These are phyloP conservation scores for Helicoverpa armigera DNA, from an alignment of 1,140 invertebrate genomes.

Conservation along the genomic window DNA sequence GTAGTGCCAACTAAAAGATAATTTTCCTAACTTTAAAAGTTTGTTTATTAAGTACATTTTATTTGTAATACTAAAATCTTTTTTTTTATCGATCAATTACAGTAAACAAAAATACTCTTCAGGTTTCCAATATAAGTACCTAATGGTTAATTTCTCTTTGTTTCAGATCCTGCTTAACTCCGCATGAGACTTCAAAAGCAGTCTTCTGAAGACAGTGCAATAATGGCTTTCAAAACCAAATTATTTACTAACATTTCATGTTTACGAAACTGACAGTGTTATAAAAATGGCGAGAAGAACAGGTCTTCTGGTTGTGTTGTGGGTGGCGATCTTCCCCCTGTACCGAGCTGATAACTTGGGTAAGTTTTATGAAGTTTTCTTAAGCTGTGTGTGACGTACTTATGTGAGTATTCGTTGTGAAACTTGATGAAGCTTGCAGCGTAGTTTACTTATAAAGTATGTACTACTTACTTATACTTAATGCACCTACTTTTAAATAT, in stretches of 20 bases:
- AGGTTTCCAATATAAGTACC: neutral
- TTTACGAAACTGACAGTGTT: slow-evolving; percentile 58
- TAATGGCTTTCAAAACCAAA: slow-evolving; percentile 2
- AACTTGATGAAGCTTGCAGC: no score
- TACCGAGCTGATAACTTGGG: slow-evolving; percentile 79
- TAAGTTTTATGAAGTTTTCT: slow-evolving; percentile 59
- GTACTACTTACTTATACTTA: no score
- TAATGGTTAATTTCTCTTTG: neutral
- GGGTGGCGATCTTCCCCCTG: slow-evolving; percentile 75
- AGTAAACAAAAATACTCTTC: no score
- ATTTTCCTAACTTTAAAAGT: no score
- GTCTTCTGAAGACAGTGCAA: neutral
- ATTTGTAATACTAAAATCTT: no score
- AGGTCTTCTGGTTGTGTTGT: slow-evolving; percentile 70
- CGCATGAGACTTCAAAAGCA: neutral
- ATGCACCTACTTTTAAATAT: no score
- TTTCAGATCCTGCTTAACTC: neutral
- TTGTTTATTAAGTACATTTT: no score
- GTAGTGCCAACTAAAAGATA: no score
- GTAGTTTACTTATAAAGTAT: neutral
- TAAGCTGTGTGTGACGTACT: no score
- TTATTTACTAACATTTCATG: neutral
- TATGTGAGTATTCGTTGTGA: no score
- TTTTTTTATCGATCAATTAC: no score
- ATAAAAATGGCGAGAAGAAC: slow-evolving; percentile 66